Base-by-base conservation (phyloP, 2,888 invertebrate genomes). In the Periphyllus acericola region DNA sequence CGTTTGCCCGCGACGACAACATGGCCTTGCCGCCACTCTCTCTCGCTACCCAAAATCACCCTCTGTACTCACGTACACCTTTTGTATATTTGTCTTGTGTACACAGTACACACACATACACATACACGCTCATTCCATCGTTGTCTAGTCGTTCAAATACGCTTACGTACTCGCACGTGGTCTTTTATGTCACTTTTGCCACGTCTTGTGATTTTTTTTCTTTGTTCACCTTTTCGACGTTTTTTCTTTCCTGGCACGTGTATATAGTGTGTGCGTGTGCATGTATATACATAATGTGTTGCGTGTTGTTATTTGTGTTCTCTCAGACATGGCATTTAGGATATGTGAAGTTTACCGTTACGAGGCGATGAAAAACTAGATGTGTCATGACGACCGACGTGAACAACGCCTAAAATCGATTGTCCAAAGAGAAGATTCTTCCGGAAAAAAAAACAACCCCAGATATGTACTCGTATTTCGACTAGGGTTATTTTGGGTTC, bases 141-240 rank as follows among this genome's bases (percentile, higher is more conserved):
- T 46, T 14, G 46, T 14, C 1, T 8, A 40, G 8, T 9, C 46
- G 46, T 46, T 11, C 55, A 60, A 9, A 14, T n/a, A 29, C 36
- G 36, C 29, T 14, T 46, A 79, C 29, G 29, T 32, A 32, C 17
- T 46, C 34, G 34, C 4, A 34, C 34, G 72, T 72, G 17, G 34
- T 52, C 71, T 72, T 52, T 72, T 14, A 46, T 52, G 82, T 82
- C 52, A 52, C 52, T 82, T 82, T 72, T 52, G 71, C 32, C 14
- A 72, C 52, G 52, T 52, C 52, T 72, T 17, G 34, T 82, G 25
- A 82, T 83, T 83, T 83, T 55, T 72, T 71, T 68, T 55, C n/a
- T 55, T 21, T 29, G 1, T 76, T 76, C 19, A 17, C 46, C 76
- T 29, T 46, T 52, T 76, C 46, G 1, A 14, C 40, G 36, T 46